A percentile compares a stretch with the other conserved stretches of the same genome.
Conservation (phyloP, 2,888 invertebrate genomes). For the Globia sparganii region DNA sequence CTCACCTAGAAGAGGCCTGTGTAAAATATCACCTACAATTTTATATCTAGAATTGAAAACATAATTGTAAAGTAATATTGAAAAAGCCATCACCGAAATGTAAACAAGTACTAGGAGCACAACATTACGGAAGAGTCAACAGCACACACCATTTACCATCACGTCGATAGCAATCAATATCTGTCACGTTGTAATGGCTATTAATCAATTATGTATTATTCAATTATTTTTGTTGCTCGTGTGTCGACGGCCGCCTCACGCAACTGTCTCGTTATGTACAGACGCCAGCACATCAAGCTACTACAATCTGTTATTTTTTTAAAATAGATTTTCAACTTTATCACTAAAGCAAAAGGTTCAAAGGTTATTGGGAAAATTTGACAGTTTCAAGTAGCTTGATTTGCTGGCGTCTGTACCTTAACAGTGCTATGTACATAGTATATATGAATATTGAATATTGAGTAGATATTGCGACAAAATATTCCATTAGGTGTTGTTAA, state of each 20-base stretch:
- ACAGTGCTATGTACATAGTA: conserved; percentile 18
- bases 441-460: conserved; percentile 27
- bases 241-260: conserved; percentile 45
- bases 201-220: conserved; percentile 65
- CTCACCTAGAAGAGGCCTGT: no score
- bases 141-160: conserved; percentile 39
- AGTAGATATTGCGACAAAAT: conserved; percentile 27
- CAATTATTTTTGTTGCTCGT: conserved; percentile 62
- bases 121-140: conserved; percentile 53
- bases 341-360: no score
- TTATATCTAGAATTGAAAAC: background rate
- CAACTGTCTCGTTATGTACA: conserved; percentile 56
- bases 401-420: background rate
- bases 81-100: conserved; percentile 23
- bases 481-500: background rate
- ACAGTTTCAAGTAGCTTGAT: no score
- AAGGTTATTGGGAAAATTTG: no score
- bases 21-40: background rate
- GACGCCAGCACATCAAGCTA: no score
- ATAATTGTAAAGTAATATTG: conserved; percentile 1
- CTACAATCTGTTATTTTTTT: no score
- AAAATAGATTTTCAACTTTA: no score
- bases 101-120: conserved; percentile 28
- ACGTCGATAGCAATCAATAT: conserved; percentile 62
- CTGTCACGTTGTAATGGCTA: conserved; percentile 61